These are phyloP conservation scores for Bos javanicus DNA, from an alignment of 2,113 vertebrate genomes.

Conservation along the genomic window DNA sequence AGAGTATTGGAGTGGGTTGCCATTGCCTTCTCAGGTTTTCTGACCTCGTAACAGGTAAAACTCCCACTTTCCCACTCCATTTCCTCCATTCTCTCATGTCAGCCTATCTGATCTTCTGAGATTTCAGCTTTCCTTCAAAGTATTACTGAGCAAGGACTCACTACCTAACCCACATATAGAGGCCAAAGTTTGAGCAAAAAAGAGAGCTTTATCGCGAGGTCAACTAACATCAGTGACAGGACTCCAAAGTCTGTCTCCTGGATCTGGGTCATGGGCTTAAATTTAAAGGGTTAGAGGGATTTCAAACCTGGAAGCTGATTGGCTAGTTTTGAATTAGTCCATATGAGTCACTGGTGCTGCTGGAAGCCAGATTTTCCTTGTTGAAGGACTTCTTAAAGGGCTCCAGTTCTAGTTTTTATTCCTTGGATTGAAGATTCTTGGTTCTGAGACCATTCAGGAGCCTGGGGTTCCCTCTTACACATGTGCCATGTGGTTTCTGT, in stretches of 20 bases:
- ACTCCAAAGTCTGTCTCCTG: not conserved
- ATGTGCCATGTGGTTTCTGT: not conserved
- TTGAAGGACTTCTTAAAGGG: not conserved
- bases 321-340: not conserved
- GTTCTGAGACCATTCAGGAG: not conserved
- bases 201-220: not conserved
- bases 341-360: not conserved
- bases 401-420: not conserved
- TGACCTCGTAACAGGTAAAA: not conserved
- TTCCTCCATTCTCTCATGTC: not conserved
- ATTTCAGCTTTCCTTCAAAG: not conserved
- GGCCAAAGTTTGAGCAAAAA: not conserved
- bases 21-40: not conserved
- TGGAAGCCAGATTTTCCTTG: not conserved
- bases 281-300: not conserved
- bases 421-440: not conserved
- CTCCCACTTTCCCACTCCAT: not conserved
- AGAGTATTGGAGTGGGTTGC: no score
- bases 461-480: not conserved
- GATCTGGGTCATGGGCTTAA: not conserved
- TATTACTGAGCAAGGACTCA: not conserved
- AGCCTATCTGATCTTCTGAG: not conserved
- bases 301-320: not conserved
- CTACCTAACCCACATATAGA: not conserved
- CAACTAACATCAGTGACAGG: accelerated